Evolutionary conservation across 2,113 vertebrate species (phyloP).

Genomic region (Halichoeres trimaculatus): DNA sequence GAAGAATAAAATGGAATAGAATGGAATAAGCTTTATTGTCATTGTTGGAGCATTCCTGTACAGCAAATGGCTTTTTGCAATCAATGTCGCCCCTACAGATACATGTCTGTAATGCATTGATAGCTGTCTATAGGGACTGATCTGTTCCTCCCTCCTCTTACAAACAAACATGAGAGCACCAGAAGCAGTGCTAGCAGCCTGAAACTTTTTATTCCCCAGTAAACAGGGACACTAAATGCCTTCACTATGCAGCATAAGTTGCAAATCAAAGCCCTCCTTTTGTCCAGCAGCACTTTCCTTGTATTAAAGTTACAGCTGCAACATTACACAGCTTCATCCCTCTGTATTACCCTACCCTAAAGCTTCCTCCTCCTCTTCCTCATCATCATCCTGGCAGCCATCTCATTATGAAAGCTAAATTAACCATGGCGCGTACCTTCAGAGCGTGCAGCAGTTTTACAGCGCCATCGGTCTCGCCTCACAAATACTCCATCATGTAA

Average conservation of each 20-base stretch:
- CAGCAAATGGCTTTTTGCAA: background rate
- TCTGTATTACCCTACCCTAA: conserved; percentile 16
- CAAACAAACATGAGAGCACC: background rate
- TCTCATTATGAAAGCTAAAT: conserved; percentile 69
- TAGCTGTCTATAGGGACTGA: background rate
- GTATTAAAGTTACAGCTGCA: conserved; percentile 16
- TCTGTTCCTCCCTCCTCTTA: conserved; percentile 4
- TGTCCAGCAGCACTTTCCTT: background rate
- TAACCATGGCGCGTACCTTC: conserved; percentile 66
- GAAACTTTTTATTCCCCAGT: background rate
- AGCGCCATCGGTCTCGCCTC: conserved; percentile 65
- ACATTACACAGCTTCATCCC: conserved; percentile 32
- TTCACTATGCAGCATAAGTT: background rate
- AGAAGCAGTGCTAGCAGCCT: background rate
- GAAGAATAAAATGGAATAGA: too few relatives aligned
- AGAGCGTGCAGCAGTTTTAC: conserved; percentile 55
- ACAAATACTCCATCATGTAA: conserved; percentile 66
- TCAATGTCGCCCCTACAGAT: conserved; percentile 25
- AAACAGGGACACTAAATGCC: background rate
- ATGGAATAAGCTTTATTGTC: too few relatives aligned
- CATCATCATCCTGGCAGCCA: conserved; percentile 39
- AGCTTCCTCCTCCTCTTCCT: conserved; percentile 30
- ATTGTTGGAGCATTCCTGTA: too few relatives aligned
- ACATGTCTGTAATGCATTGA: conserved; percentile 16
- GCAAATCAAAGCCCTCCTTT: background rate